Base-by-base conservation (phyloP, 2,113 vertebrate species). In the Entelurus aequoreus region DNA sequence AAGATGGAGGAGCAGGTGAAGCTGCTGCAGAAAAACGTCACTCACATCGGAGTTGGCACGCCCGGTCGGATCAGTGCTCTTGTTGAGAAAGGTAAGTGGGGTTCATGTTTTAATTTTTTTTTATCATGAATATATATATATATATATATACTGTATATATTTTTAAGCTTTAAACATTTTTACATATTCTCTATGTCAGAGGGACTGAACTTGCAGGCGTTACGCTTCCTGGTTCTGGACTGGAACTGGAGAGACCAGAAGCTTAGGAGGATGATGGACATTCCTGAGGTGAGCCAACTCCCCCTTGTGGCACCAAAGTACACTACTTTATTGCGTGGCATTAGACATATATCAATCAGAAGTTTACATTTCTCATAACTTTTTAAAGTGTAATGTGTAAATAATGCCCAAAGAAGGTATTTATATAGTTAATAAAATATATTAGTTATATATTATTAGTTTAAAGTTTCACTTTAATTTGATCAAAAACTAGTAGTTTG, bases 241-340 rank as follows among this genome's bases (percentile, higher is more conserved):
- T 99, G 97, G 97, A 99, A 99, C 86, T 94, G 94, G 94, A 92
- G 94, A 88, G 96, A 99, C 86, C 93, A 94, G 88, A 99, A 99
- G 72, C 84, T 93, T 15, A 90, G 95, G 58, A 92, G 92, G 84
- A 93, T 99, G 94, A 86, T 93, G 76, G 96, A 98, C 83, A 91
- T 99, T 84, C 94, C 95, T 37, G 96, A 99, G 94, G 97, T 98
- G 90, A 86, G 79, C 13, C 66, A 47, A 73, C 75, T 79, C 84
- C 79, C 80, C 74, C 79, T 86, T 71, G 69, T 82, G 84, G 78
- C 4, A 40, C 1, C 3, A 60, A 21, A 21, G 40, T 7, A 13
- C 40, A 57, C 14, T n/a, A 15, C 13, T 8, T 54, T 54, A 36
- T 16, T 42, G 6, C 6, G 42, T 46, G 42, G 5, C n/a, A n/a